phyloP scores from a whole-genome alignment of 2,113 vertebrate species.

The Furnarius figulus region DNA sequence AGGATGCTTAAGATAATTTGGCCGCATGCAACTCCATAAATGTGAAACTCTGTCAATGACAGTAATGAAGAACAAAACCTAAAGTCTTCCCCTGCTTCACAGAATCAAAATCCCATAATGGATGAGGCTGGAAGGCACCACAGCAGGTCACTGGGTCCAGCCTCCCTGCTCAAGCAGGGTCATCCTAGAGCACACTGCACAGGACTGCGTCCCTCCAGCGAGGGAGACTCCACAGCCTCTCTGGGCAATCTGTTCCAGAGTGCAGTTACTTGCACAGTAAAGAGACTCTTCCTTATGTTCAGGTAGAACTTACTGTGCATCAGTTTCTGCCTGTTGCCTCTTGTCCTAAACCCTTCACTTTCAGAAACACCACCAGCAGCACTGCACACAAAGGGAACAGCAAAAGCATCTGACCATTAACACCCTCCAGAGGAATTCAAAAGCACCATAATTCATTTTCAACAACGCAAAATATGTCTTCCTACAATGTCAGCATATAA shows the following conservation, averaged over 20 bases:
- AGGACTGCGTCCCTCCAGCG: background rate
- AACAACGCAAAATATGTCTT: background rate
- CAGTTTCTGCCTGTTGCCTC: background rate
- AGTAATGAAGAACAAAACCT: background rate
- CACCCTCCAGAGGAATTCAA: background rate
- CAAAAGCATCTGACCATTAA: background rate
- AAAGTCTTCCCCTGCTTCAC: background rate
- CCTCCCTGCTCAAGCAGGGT: background rate
- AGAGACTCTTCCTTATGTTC: background rate
- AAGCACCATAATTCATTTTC: background rate
- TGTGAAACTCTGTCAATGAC: background rate
- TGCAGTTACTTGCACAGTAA: background rate
- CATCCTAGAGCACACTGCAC: background rate
- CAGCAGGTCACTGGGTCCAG: background rate
- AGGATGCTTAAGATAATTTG: background rate
- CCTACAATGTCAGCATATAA: background rate
- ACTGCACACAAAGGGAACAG: background rate
- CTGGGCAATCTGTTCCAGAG: background rate
- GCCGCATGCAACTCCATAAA: background rate
- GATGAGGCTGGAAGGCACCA: background rate
- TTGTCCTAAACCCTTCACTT: background rate
- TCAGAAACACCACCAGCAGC: background rate
- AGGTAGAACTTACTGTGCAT: background rate
- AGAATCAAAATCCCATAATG: background rate
- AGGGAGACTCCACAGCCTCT: background rate